These are phyloP conservation scores for Limnodromus scolopaceus DNA, from an alignment of 2,797 vertebrate species.

Conservation along the genomic window DNA sequence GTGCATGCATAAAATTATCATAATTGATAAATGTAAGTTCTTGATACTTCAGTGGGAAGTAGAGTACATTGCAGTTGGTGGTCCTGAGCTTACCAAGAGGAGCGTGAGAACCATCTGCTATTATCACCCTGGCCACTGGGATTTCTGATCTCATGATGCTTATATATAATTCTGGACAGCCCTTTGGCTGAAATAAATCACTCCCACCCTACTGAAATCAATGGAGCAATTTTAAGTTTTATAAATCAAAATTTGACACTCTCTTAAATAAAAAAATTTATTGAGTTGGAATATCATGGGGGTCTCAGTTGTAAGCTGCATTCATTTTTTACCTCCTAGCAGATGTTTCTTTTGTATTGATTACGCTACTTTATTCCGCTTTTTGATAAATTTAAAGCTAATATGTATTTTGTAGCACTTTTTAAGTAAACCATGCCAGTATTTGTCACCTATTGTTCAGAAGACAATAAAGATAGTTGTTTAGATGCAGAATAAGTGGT, in stretches of 20 bases:
- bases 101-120: background rate
- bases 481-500: background rate
- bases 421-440: background rate
- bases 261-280: background rate
- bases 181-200: background rate
- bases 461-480: background rate
- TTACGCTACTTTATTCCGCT: background rate
- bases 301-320: background rate
- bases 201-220: background rate
- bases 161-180: background rate
- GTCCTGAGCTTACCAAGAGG: background rate
- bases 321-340: background rate
- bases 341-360: background rate
- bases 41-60: background rate
- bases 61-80: background rate
- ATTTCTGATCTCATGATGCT: background rate
- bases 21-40: background rate
- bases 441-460: background rate
- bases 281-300: background rate
- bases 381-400: background rate
- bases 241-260: background rate
- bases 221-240: background rate
- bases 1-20: background rate
- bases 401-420: background rate
- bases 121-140: background rate